Conservation (phyloP, 2,888 invertebrate species). For the Nemoura dubitans region DNA sequence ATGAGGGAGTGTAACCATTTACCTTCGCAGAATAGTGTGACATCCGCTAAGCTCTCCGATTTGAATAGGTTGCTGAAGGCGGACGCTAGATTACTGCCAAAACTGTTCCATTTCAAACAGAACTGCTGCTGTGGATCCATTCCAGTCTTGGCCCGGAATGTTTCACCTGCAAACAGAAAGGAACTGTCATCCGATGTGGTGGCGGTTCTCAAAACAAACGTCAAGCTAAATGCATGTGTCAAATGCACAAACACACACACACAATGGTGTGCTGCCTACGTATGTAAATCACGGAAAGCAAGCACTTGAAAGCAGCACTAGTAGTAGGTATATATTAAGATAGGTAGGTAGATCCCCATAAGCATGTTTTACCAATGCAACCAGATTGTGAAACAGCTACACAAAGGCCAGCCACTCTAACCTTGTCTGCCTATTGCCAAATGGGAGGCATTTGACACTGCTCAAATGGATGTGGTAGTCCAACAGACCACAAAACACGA, state of each 20-base stretch:
- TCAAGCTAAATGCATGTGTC: too few species aligned
- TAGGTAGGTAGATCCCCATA: too few species aligned
- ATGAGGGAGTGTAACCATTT: too few species aligned
- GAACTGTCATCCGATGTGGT: constrained; percentile 43
- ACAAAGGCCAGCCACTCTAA: background rate
- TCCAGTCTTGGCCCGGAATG: constrained; percentile 70
- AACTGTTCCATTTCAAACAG: constrained; percentile 96
- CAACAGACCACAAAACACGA: background rate
- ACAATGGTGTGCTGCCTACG: too few species aligned
- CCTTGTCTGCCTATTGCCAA: background rate
- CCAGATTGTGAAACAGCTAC: background rate
- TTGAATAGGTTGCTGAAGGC: constrained; percentile 93
- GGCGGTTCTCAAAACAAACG: constrained; percentile 3
- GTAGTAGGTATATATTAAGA: too few species aligned
- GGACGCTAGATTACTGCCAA: constrained; percentile 91
- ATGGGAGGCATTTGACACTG: background rate
- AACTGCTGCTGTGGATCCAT: constrained; percentile 96
- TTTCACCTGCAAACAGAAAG: constrained; percentile 67
- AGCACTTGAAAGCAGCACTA: too few species aligned
- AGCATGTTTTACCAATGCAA: background rate
- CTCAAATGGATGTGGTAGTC: background rate
- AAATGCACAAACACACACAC: too few species aligned
- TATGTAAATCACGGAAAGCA: too few species aligned
- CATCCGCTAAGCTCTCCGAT: constrained; percentile 91
- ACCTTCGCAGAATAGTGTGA: constrained; percentile 94